Evolutionary conservation across 92 coral and sea anemone genomes (phyloP).

Genomic region (Porites cylindrica): DNA sequence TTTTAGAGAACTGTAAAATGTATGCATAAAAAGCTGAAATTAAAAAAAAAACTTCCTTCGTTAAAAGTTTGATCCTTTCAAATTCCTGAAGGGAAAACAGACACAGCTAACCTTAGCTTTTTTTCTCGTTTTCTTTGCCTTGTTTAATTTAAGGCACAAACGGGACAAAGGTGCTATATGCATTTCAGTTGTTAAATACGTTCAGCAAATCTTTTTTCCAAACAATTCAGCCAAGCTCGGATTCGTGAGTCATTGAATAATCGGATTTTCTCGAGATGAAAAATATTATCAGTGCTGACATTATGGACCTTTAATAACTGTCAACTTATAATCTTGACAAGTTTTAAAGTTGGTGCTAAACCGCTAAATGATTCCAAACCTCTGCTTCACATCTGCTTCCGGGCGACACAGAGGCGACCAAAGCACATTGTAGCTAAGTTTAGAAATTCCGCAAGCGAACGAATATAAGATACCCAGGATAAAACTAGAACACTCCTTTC

Average conservation of each 20-base stretch:
- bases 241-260: background rate
- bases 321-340: slow-evolving; percentile 38
- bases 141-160: too few relatives aligned
- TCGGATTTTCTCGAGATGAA: background rate
- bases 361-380: slow-evolving; percentile 1
- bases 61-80: too few relatives aligned
- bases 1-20: too few relatives aligned
- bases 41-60: too few relatives aligned
- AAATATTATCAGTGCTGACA: background rate
- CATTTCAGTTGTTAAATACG: too few relatives aligned
- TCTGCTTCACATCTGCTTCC: slow-evolving; percentile 38
- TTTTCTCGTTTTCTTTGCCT: too few relatives aligned
- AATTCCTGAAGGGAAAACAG: too few relatives aligned
- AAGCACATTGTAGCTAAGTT: slow-evolving; percentile 1
- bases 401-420: slow-evolving; percentile 40
- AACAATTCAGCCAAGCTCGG: background rate
- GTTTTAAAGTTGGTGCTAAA: slow-evolving; percentile 32
- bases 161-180: too few relatives aligned
- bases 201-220: too few relatives aligned
- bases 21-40: too few relatives aligned
- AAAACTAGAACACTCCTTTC: background rate
- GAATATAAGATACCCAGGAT: background rate
- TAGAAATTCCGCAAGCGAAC: background rate
- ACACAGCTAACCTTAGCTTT: too few relatives aligned
- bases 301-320: slow-evolving; percentile 5